phyloP scores from a whole-genome alignment of 2,888 invertebrate species.

The Heliconius sara region DNA sequence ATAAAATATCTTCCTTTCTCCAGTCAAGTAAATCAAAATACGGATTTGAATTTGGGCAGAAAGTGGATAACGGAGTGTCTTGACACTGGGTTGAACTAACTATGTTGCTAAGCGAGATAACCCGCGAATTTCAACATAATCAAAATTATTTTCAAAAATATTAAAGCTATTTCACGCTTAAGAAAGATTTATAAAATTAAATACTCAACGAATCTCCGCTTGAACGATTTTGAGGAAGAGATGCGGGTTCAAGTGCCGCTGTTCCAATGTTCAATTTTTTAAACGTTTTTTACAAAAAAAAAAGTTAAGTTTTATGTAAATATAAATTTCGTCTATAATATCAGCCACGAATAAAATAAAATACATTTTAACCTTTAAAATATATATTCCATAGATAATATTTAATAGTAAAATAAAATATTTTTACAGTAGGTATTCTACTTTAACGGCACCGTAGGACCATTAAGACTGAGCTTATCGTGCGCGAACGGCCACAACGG shows the following conservation, averaged over 20 bases:
- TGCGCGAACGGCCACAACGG: constrained; percentile 15
- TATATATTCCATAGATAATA: neutral
- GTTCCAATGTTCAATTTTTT: neutral
- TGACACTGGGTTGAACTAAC: neutral
- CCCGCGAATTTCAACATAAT: too few relatives aligned
- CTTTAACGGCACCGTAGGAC: constrained; percentile 8
- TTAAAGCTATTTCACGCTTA: too few relatives aligned
- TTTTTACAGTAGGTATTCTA: neutral
- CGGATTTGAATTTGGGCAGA: neutral
- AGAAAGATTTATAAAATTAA: too few relatives aligned
- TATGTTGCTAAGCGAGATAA: neutral
- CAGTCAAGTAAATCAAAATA: neutral
- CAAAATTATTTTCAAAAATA: too few relatives aligned
- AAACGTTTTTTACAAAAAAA: neutral
- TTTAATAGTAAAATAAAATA: neutral
- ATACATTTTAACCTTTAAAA: neutral
- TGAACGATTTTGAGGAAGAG: too few relatives aligned
- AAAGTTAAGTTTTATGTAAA: too few relatives aligned
- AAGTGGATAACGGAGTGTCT: neutral
- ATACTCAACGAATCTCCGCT: too few relatives aligned
- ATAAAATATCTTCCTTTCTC: neutral
- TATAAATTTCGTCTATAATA: too few relatives aligned
- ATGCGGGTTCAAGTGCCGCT: too few relatives aligned
- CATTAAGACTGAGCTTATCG: constrained; percentile 9
- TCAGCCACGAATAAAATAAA: neutral